Conservation (phyloP, 2,888 invertebrate species). For the Galerucella pusilla region DNA sequence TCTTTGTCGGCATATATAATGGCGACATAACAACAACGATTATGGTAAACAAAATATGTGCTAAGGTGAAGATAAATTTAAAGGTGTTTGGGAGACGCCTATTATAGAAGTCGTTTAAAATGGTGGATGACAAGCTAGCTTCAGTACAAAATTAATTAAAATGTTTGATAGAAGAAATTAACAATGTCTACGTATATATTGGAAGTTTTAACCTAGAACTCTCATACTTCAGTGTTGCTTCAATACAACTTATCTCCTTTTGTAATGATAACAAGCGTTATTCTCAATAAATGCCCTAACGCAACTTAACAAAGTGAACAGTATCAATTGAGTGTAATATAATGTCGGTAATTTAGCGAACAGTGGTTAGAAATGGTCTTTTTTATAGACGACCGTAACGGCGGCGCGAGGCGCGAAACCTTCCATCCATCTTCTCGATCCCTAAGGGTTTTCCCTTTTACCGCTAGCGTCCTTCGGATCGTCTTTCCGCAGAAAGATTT, state of each 20-base stretch:
- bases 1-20: conserved; percentile 61
- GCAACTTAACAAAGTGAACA: conserved; percentile 44
- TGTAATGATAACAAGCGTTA: conserved; percentile 38
- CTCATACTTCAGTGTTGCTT: too few relatives aligned
- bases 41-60: conserved; percentile 60
- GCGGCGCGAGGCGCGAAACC: conserved; percentile 55
- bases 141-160: too few relatives aligned
- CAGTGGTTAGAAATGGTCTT: conserved; percentile 55
- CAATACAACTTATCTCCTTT: neutral
- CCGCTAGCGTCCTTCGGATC: conserved; percentile 42
- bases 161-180: too few relatives aligned
- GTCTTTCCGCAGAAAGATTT: conserved; percentile 60
- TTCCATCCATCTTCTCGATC: conserved; percentile 56
- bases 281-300: conserved; percentile 37
- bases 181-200: neutral
- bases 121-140: conserved; percentile 33
- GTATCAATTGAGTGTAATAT: conserved; percentile 62
- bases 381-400: conserved; percentile 54
- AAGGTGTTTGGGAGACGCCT: conserved; percentile 30
- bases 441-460: conserved; percentile 49
- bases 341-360: conserved; percentile 56
- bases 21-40: conserved; percentile 56
- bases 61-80: conserved; percentile 45
- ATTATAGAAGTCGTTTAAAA: conserved; percentile 21
- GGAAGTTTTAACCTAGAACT: too few relatives aligned